phyloP scores from a whole-genome alignment of 2,797 vertebrate genomes.

The Loriculus beryllinus region DNA sequence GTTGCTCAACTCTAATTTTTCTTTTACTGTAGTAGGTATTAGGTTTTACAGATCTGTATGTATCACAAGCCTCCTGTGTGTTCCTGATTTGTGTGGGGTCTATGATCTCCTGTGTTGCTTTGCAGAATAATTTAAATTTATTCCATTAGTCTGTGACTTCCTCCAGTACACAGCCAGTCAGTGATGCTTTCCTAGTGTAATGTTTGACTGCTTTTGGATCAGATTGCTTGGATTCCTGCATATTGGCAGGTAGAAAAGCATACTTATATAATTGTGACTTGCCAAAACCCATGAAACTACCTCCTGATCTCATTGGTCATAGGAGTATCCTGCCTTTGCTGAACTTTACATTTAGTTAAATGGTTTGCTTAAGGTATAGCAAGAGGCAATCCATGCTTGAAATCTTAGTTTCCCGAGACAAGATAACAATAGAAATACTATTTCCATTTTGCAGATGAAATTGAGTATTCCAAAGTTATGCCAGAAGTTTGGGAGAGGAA shows the following conservation, averaged over 20 bases:
- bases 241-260: neutral
- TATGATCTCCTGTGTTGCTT: neutral
- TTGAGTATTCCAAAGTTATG: neutral
- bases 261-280: accelerated
- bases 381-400: neutral
- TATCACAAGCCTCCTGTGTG: neutral
- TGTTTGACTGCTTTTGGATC: neutral
- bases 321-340: neutral
- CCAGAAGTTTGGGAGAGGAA: neutral
- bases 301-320: neutral
- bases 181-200: neutral
- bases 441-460: neutral
- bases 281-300: neutral
- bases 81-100: neutral
- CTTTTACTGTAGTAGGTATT: neutral
- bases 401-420: neutral
- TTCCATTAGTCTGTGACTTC: neutral
- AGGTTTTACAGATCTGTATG: neutral
- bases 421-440: neutral
- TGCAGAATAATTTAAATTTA: neutral
- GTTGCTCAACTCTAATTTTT: neutral
- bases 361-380: neutral
- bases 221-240: neutral
- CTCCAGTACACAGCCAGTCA: neutral
- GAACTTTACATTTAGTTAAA: neutral